Evolutionary conservation across 64 coral and sea anemone genomes (phyloP).

Genomic region (Platygyra sinensis): DNA sequence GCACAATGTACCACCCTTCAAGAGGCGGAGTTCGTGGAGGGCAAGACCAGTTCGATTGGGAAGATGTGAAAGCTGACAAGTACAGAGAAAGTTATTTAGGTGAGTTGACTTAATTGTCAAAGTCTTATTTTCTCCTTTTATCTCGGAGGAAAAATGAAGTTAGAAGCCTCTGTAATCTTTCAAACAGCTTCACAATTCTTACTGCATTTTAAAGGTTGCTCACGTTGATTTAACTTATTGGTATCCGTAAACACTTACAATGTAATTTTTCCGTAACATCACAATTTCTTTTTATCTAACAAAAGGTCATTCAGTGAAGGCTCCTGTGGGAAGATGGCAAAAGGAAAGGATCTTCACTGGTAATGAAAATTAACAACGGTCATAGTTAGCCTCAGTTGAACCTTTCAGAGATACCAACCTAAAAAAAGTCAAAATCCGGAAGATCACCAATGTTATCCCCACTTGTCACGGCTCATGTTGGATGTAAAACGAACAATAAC

Average conservation of each 20-base stretch:
- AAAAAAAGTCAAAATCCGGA: too few species aligned
- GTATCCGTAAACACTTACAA: too few species aligned
- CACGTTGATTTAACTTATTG: too few species aligned
- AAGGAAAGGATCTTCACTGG: constrained; percentile 98
- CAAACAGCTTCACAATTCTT: too few species aligned
- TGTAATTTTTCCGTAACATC: background rate
- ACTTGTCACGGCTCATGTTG: too few species aligned
- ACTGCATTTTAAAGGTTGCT: too few species aligned
- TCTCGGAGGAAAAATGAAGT: background rate
- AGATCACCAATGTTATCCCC: too few species aligned
- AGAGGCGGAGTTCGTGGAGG: constrained; percentile 95
- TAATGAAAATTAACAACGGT: background rate
- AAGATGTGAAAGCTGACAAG: constrained; percentile 92
- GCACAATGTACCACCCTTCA: constrained; percentile 86
- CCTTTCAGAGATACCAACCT: too few species aligned
- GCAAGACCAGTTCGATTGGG: constrained; percentile 98
- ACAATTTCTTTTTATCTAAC: background rate
- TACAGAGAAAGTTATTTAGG: constrained; percentile 95
- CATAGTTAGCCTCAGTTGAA: too few species aligned
- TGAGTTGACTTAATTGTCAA: background rate
- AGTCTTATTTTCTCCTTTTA: background rate
- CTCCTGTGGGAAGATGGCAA: constrained; percentile 99
- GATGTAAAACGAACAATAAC: too few species aligned
- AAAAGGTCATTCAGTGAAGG: constrained; percentile 91
- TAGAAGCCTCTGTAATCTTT: too few species aligned